These are phyloP conservation scores for Periparus ater DNA, from an alignment of 2,797 vertebrate species.

Conservation along the genomic window DNA sequence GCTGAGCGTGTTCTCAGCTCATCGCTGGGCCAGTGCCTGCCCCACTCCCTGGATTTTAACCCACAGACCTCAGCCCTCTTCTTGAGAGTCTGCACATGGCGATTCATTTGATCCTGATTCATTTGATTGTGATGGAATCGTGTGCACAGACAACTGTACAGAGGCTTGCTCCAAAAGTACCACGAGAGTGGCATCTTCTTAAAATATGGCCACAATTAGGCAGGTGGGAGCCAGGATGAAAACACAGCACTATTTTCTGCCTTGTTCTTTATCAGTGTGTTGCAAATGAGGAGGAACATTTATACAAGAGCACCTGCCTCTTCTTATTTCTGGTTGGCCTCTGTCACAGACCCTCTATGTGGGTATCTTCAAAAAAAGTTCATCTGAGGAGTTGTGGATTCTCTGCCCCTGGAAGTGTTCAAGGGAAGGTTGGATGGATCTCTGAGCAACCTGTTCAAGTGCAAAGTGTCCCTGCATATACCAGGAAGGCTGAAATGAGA, in stretches of 20 bases:
- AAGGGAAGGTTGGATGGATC: background rate
- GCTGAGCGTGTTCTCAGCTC: rapidly evolving
- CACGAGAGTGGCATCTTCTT: rapidly evolving
- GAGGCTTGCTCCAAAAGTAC: background rate
- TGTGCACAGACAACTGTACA: too few species aligned
- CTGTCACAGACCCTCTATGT: background rate
- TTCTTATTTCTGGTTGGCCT: background rate
- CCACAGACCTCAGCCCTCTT: background rate
- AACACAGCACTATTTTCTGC: background rate
- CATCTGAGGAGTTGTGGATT: background rate
- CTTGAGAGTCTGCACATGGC: rapidly evolving
- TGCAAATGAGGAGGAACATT: rapidly evolving
- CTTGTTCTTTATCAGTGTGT: rapidly evolving
- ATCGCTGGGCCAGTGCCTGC: background rate
- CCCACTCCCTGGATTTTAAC: background rate
- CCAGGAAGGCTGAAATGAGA: rapidly evolving
- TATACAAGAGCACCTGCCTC: background rate
- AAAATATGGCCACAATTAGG: background rate
- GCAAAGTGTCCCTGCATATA: background rate
- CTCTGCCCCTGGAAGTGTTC: background rate
- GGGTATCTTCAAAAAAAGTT: background rate
- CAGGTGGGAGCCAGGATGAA: background rate
- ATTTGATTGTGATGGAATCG: background rate
- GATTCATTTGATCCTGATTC: background rate
- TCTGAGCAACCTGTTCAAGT: background rate